Base-by-base conservation (phyloP, 2,797 vertebrate species). In the Pangasius larnaudii region DNA sequence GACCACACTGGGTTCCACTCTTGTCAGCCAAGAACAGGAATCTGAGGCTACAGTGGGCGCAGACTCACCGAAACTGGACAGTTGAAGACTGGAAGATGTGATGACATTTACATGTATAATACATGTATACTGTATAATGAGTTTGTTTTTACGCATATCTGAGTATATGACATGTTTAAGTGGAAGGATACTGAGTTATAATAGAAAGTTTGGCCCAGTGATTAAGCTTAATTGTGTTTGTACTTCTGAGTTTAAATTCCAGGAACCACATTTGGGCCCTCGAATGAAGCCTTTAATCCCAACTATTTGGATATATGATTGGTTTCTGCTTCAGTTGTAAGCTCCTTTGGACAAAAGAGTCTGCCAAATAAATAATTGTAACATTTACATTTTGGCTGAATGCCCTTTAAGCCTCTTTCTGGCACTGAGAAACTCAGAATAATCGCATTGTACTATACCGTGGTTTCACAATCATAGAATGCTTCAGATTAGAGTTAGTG, bases 391-490 rank as follows among this genome's bases (percentile, higher is more conserved):
- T 91, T 88, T 86, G 92, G 91, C 94, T 93, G 58, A 93, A 94
- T 95, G 89, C 94, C 92, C 91, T 92, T 74, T 95, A 96, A 95
- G 93, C 94, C 90, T 86, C 93, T 95, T 92, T 94, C 91, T 93
- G 91, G 84, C 90, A 91, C 83, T 88, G 88, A 92, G 92, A 75
- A 71, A 63, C 65, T 85, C 42, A 84, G 85, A 89, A 82, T 46
- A 42, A 69, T 90, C 89, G 85, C 86, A 91, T 89, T 92, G 83
- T 91, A 88, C 84, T 89, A 89, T 92, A 84, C 89, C 86, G 74
- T 87, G 90, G 90, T 93, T 93, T 90, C 92, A 90, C 89, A 90
- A 90, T 92, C 83, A 89, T 89, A 86, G 81, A 88, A 86, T 81
- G 84, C 42, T 85, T 86, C 85, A 91, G 86, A 89, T 86, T 22